A percentile compares a stretch with the other conserved stretches of the same genome.
phyloP scores from a whole-genome alignment of 2,888 invertebrate genomes.

The Lutraria lutraria region DNA sequence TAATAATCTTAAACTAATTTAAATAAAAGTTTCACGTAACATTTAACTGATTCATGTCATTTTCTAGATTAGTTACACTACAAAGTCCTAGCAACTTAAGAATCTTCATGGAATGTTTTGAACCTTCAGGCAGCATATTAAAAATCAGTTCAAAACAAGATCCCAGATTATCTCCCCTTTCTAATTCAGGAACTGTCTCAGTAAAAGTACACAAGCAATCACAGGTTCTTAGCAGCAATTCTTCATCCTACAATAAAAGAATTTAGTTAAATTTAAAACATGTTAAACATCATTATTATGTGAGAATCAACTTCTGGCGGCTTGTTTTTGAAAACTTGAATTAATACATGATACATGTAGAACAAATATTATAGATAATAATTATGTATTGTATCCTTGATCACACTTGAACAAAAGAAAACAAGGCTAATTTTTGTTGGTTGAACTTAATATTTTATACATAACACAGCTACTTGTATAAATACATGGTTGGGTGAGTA shows the following conservation, averaged over 20 bases:
- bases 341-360: too few relatives aligned
- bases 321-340: too few relatives aligned
- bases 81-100: slow-evolving; percentile 53
- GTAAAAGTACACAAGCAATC: slow-evolving; percentile 66
- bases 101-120: slow-evolving; percentile 41
- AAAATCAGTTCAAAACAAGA: slow-evolving; percentile 66
- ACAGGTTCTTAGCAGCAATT: slow-evolving; percentile 44
- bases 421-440: too few relatives aligned
- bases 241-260: slow-evolving; percentile 49
- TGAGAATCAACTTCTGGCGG: too few relatives aligned
- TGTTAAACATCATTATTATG: too few relatives aligned
- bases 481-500: too few relatives aligned
- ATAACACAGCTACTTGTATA: too few relatives aligned
- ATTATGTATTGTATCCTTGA: too few relatives aligned
- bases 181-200: slow-evolving; percentile 38
- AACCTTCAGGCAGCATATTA: slow-evolving; percentile 52
- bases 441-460: too few relatives aligned
- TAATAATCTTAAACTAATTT: too few relatives aligned
- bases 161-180: slow-evolving; percentile 58
- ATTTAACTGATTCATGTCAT: slow-evolving; percentile 46
- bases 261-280: background rate
- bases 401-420: too few relatives aligned
- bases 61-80: slow-evolving; percentile 42
- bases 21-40: background rate
- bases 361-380: too few relatives aligned